Conservation (phyloP, 30 jellyfish, hydroid and myxozoan species). For the Hydractinia symbiolongicarpus region DNA sequence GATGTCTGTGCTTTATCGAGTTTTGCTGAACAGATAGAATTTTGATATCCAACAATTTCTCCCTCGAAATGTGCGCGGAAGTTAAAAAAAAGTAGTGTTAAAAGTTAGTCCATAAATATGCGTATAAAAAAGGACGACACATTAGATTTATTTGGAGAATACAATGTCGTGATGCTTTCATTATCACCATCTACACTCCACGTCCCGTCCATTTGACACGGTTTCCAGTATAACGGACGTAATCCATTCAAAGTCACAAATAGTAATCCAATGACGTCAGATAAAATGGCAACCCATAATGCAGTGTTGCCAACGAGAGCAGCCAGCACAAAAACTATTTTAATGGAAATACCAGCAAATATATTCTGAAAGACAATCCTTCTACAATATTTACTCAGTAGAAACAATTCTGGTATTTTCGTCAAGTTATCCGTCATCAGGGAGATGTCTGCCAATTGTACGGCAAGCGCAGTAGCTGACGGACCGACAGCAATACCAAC, state of each 20-base stretch:
- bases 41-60: too few relatives aligned
- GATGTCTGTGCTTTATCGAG: too few relatives aligned
- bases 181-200: too few relatives aligned
- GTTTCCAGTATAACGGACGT: slow-evolving; percentile 61
- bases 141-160: too few relatives aligned
- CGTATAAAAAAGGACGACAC: too few relatives aligned
- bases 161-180: too few relatives aligned
- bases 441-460: slow-evolving; percentile 83
- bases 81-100: too few relatives aligned
- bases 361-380: slow-evolving; percentile 62
- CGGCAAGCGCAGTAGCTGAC: slow-evolving; percentile 86
- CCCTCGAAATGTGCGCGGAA: too few relatives aligned
- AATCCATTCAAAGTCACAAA: slow-evolving; percentile 71
- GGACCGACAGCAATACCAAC: slow-evolving; percentile 96
- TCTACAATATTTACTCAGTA: slow-evolving; percentile 53
- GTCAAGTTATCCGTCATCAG: slow-evolving; percentile 76
- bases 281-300: slow-evolving; percentile 76
- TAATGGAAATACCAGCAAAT: slow-evolving; percentile 39
- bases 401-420: slow-evolving; percentile 48
- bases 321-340: slow-evolving; percentile 50
- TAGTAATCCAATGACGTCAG: slow-evolving; percentile 71
- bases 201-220: background rate
- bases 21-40: too few relatives aligned
- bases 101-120: too few relatives aligned
- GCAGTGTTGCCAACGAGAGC: slow-evolving; percentile 46